These are phyloP conservation scores for Emys orbicularis DNA, from an alignment of 2,797 vertebrate genomes.

Conservation along the genomic window DNA sequence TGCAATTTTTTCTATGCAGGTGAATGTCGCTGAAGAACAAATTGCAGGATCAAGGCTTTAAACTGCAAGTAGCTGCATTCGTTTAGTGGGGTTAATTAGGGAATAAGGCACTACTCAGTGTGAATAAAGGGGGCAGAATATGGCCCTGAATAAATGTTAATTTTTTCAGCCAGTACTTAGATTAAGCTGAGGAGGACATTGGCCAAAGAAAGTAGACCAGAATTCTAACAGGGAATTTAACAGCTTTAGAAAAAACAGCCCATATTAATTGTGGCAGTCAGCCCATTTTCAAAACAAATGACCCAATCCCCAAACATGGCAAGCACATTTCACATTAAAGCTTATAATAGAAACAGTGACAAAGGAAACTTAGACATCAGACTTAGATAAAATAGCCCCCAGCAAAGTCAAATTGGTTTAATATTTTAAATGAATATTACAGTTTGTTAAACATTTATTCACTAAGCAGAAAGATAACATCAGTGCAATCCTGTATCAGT, in stretches of 20 bases:
- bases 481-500: neutral
- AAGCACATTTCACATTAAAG: neutral
- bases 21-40: neutral
- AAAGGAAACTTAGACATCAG: neutral
- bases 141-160: neutral
- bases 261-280: neutral
- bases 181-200: neutral
- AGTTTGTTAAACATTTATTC: neutral
- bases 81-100: neutral
- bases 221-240: fast-evolving
- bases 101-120: neutral
- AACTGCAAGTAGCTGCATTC: neutral
- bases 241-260: neutral
- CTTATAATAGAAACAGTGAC: neutral
- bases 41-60: neutral
- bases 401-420: neutral
- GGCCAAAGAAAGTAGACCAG: neutral
- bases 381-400: neutral
- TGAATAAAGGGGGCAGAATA: neutral
- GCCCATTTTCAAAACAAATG: neutral
- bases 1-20: neutral
- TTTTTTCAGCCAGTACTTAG: neutral
- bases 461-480: neutral
- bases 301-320: neutral
- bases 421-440: neutral